These are phyloP conservation scores for Seriola rivoliana DNA, from an alignment of 2,113 vertebrate genomes.

Conservation along the genomic window DNA sequence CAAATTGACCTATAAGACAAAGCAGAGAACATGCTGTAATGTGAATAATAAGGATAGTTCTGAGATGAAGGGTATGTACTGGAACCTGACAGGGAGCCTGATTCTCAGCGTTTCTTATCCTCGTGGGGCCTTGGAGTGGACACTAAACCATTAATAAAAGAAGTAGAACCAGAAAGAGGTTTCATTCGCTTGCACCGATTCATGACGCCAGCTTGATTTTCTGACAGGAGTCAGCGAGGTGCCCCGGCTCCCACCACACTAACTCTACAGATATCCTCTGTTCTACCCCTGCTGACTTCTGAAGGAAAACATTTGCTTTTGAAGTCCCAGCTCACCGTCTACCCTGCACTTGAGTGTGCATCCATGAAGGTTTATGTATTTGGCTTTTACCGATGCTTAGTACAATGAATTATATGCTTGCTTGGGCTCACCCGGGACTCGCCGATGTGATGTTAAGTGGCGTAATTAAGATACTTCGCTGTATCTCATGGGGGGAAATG, in stretches of 20 bases:
- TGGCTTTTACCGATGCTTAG: slow-evolving; percentile 63
- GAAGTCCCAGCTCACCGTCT: slow-evolving; percentile 60
- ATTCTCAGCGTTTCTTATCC: slow-evolving; percentile 4
- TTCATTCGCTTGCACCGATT: slow-evolving; percentile 2
- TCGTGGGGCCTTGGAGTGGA: neutral
- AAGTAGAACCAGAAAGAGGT: neutral
- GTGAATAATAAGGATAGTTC: slow-evolving; percentile 4
- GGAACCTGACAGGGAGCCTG: neutral
- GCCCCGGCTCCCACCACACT: slow-evolving; percentile 7
- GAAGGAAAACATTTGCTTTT: slow-evolving; percentile 74
- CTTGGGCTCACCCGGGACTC: slow-evolving; percentile 67
- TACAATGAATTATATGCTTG: slow-evolving; percentile 73
- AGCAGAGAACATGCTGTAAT: slow-evolving; percentile 13
- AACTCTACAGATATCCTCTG: slow-evolving; percentile 28
- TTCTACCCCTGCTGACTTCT: slow-evolving; percentile 26
- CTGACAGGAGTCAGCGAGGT: slow-evolving; percentile 27
- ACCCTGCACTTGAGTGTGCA: slow-evolving; percentile 44
- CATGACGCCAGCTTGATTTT: neutral
- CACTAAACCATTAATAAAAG: neutral
- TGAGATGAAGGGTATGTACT: neutral
- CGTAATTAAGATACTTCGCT: slow-evolving; percentile 77
- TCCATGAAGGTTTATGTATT: slow-evolving; percentile 68
- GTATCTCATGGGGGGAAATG: slow-evolving; percentile 65
- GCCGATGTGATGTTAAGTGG: slow-evolving; percentile 77
- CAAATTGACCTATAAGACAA: slow-evolving; percentile 49